phyloP scores from a whole-genome alignment of 2,888 invertebrate genomes.

The Zelleria hepariella region DNA sequence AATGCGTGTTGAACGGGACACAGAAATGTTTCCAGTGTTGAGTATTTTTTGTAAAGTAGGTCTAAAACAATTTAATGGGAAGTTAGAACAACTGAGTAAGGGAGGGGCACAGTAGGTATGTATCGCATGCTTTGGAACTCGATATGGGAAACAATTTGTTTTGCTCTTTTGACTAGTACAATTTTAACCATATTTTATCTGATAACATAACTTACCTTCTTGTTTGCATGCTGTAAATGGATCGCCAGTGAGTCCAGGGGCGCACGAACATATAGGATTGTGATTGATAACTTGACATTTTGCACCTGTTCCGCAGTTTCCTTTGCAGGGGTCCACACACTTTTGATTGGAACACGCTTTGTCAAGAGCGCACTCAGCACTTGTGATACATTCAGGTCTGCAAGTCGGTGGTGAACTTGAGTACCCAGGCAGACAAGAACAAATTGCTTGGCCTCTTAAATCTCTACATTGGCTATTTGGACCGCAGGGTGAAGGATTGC shows the following conservation, averaged over 20 bases:
- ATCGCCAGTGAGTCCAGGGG: constrained; percentile 77
- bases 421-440: constrained; percentile 76
- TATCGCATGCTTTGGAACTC: too few species aligned
- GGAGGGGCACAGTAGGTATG: too few species aligned
- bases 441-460: constrained; percentile 77
- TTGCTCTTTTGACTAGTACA: too few species aligned
- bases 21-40: too few species aligned
- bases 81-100: too few species aligned
- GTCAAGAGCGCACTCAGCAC: constrained; percentile 77
- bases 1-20: too few species aligned
- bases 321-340: constrained; percentile 81
- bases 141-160: too few species aligned
- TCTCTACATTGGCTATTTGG: constrained; percentile 80
- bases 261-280: constrained; percentile 80
- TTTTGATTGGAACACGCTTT: constrained; percentile 79
- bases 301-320: constrained; percentile 79
- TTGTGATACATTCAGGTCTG: constrained; percentile 79
- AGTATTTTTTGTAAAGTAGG: too few species aligned
- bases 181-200: not conserved
- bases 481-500: constrained; percentile 80
- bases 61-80: too few species aligned
- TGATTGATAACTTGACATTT: constrained; percentile 82
- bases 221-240: constrained; percentile 78
- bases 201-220: constrained; percentile 58
- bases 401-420: constrained; percentile 80